Evolutionary conservation across 1,140 invertebrate genomes (phyloP).

Genomic region (Pomacea maculata): DNA sequence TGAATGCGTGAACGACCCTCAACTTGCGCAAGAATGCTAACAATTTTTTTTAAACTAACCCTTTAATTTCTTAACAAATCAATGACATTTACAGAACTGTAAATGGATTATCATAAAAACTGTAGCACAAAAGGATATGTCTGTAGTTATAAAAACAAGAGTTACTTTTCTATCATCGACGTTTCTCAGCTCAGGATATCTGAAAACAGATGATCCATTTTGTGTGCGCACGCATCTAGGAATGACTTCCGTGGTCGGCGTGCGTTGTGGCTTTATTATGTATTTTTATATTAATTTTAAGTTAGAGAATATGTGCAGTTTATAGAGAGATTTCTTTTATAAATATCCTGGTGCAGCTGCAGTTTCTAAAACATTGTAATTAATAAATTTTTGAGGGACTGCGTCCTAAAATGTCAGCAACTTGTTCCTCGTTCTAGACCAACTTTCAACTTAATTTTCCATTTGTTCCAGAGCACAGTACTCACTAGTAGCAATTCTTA

Average conservation of each 20-base stretch:
- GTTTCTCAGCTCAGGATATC: conserved; percentile 19
- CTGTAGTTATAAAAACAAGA: background rate
- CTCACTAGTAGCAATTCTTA: too few relatives aligned
- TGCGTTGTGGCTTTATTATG: background rate
- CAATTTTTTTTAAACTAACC: background rate
- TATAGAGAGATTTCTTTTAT: background rate
- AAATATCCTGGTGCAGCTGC: too few relatives aligned
- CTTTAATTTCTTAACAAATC: background rate
- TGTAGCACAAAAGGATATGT: background rate
- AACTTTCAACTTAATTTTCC: too few relatives aligned
- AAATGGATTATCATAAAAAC: background rate
- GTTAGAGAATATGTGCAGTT: background rate
- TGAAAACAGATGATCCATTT: conserved; percentile 15
- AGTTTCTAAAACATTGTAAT: background rate
- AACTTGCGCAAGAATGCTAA: background rate
- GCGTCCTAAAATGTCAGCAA: too few relatives aligned
- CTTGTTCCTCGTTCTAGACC: too few relatives aligned
- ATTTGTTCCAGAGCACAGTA: too few relatives aligned
- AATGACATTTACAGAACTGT: background rate
- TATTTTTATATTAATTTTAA: background rate
- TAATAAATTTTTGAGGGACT: background rate
- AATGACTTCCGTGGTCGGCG: conserved; percentile 1
- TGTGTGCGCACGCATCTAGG: conserved; percentile 15
- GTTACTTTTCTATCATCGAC: conserved; percentile 19
- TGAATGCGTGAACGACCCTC: background rate